Evolutionary conservation across 2,797 vertebrate species (phyloP).

Genomic region (Amphiprion clarkii): DNA sequence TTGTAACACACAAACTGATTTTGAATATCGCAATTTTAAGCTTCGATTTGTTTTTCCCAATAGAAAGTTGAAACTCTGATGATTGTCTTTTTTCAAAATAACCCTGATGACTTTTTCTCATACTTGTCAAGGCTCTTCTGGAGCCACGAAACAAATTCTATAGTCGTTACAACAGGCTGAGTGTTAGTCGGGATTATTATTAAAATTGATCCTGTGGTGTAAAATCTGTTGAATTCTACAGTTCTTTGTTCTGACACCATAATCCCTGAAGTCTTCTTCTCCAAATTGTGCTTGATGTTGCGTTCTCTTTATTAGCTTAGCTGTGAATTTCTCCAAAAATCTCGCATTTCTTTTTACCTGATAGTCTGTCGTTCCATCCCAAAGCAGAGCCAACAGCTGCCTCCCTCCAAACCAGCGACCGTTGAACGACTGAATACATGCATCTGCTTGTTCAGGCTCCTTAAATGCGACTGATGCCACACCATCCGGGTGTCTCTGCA

Average conservation of each 20-base stretch:
- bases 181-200: background rate
- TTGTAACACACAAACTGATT: background rate
- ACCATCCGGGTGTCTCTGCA: conserved; percentile 94
- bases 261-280: too few species aligned
- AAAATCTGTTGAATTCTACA: background rate
- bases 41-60: too few species aligned
- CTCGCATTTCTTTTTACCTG: conserved; percentile 84
- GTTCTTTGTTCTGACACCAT: background rate
- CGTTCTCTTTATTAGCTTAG: background rate
- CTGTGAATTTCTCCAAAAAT: background rate
- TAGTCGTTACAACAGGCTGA: background rate
- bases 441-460: conserved; percentile 90
- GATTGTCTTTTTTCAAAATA: too few species aligned
- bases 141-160: background rate
- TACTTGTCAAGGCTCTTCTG: background rate
- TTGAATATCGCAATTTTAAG: too few species aligned
- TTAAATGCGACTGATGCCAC: conserved; percentile 95
- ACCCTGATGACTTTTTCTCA: background rate
- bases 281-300: background rate
- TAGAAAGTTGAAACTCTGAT: too few species aligned
- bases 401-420: conserved; percentile 97
- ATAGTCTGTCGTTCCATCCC: conserved; percentile 95
- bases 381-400: conserved; percentile 89
- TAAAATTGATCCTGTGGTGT: background rate
- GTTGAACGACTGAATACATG: conserved; percentile 89